phyloP scores from a whole-genome alignment of 2,888 invertebrate genomes.

The Drosophila falleni region DNA sequence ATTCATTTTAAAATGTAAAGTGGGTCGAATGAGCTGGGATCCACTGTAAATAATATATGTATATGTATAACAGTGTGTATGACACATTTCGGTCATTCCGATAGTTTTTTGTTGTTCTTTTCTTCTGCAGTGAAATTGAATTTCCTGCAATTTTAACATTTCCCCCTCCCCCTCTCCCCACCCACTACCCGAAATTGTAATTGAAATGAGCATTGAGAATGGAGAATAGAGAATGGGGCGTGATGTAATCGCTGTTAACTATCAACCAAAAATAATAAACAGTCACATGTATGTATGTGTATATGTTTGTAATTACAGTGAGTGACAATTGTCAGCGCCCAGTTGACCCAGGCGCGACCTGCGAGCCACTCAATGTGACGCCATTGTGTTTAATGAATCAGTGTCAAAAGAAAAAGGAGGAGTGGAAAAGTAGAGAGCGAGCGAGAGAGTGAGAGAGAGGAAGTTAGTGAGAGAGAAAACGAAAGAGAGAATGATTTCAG shows the following conservation, averaged over 20 bases:
- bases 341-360: conserved; percentile 68
- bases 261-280: conserved; percentile 48
- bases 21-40: too few relatives aligned
- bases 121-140: conserved; percentile 63
- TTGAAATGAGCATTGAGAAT: conserved; percentile 26
- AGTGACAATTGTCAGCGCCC: conserved; percentile 53
- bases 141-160: conserved; percentile 71
- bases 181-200: conserved; percentile 32
- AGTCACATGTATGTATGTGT: conserved; percentile 13
- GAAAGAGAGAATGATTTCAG: too few relatives aligned
- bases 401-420: background rate
- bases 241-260: conserved; percentile 74
- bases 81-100: conserved; percentile 51
- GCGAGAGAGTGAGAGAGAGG: background rate
- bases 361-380: conserved; percentile 65
- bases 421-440: background rate
- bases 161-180: conserved; percentile 21
- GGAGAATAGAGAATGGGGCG: conserved; percentile 52
- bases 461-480: too few relatives aligned
- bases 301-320: conserved; percentile 26
- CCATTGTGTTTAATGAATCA: conserved; percentile 64
- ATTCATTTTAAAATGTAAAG: too few relatives aligned
- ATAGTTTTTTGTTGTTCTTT: conserved; percentile 36
- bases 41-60: conserved; percentile 9
- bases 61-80: conserved; percentile 26